Conservation (phyloP, 1,140 invertebrate species). For the Sminthurinus signatus region DNA sequence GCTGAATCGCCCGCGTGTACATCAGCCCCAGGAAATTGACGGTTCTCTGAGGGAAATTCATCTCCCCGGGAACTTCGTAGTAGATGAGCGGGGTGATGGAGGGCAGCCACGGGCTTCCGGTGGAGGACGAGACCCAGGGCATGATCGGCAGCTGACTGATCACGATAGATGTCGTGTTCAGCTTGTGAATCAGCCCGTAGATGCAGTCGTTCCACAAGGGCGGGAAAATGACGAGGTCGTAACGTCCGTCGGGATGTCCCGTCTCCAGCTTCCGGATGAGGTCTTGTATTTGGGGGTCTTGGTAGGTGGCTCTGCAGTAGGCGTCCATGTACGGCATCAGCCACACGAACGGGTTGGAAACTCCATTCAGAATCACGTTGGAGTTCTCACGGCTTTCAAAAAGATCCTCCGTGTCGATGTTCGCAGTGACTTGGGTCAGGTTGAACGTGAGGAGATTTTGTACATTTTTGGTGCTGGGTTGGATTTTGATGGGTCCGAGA, state of each 20-base stretch:
- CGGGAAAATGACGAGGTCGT: not conserved
- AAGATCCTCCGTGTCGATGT: not conserved
- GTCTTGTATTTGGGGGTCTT: not conserved
- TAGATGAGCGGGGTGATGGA: constrained; percentile 19
- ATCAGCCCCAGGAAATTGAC: constrained; percentile 11
- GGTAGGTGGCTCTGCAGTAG: not conserved
- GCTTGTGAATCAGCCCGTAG: constrained; percentile 10
- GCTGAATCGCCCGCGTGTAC: not conserved
- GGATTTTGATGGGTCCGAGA: constrained; percentile 40
- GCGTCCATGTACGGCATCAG: not conserved
- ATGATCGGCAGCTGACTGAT: constrained; percentile 9
- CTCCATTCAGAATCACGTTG: not conserved
- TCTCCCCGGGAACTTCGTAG: not conserved
- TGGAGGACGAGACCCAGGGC: not conserved
- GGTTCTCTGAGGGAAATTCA: constrained; percentile 24
- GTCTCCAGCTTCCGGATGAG: not conserved
- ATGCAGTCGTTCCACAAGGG: not conserved
- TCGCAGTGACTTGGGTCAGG: not conserved
- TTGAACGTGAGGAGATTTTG: constrained; percentile 7
- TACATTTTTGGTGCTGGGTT: constrained; percentile 11
- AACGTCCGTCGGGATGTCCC: too few relatives aligned
- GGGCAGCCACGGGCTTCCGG: constrained; percentile 9
- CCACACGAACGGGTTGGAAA: too few relatives aligned
- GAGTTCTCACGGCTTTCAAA: not conserved
- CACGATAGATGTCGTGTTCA: not conserved